Evolutionary conservation across 2,113 vertebrate genomes (phyloP).

Genomic region (Apteryx owenii): DNA sequence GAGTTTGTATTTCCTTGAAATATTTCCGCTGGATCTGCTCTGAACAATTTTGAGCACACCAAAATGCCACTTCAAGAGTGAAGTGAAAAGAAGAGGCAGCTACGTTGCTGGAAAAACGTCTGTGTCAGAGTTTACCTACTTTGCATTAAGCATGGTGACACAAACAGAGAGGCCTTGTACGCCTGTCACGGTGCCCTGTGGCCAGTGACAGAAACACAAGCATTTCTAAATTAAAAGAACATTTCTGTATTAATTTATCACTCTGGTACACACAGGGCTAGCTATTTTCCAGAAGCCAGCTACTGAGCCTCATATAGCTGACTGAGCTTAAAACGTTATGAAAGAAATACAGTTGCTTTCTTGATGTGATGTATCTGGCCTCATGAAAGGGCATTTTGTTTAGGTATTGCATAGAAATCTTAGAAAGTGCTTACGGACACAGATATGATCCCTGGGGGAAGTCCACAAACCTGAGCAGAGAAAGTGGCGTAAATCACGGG

Average conservation of each 20-base stretch:
- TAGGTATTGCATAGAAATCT: conserved; percentile 29
- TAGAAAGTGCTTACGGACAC: conserved; percentile 48
- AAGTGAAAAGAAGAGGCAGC: conserved; percentile 21
- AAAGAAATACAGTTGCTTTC: conserved; percentile 64
- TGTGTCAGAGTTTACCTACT: conserved; percentile 34
- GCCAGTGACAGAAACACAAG: neutral
- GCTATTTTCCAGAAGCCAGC: conserved; percentile 39
- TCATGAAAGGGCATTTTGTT: conserved; percentile 67
- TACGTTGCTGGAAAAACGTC: neutral
- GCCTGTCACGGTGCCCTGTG: neutral
- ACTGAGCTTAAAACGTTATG: neutral
- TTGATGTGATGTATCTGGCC: conserved; percentile 32
- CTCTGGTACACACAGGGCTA: conserved; percentile 17
- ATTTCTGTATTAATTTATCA: conserved; percentile 65
- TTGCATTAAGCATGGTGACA: conserved; percentile 40
- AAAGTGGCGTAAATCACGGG: conserved; percentile 25
- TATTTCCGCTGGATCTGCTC: neutral
- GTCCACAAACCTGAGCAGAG: conserved; percentile 19
- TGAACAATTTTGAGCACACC: neutral
- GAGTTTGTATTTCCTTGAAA: neutral
- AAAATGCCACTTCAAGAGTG: neutral
- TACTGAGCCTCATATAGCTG: conserved; percentile 28
- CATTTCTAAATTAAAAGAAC: conserved; percentile 42
- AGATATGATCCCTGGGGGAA: neutral
- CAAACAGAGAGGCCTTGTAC: conserved; percentile 43